Conservation (phyloP, 2,888 invertebrate species). For the Serripes groenlandicus region DNA sequence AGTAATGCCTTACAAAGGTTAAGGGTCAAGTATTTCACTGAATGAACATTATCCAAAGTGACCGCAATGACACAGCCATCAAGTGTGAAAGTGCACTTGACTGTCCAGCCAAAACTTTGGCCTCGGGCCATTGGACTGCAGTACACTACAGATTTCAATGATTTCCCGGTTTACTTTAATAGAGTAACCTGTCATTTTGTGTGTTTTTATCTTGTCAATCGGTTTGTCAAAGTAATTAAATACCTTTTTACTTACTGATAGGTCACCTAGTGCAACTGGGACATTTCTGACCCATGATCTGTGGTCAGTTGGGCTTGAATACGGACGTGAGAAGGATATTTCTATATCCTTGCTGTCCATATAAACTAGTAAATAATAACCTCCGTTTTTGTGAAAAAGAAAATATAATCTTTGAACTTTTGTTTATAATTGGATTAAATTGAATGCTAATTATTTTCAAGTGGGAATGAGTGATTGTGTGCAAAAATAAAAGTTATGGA, state of each 20-base stretch:
- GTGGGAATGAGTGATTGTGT: too few species aligned
- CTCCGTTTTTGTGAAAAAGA: too few species aligned
- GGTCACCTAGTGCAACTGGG: slow-evolving; percentile 28
- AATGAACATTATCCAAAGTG: too few species aligned
- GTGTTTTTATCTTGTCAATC: slow-evolving; percentile 17
- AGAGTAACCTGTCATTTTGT: not conserved
- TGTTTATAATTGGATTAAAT: too few species aligned
- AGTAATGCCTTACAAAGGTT: too few species aligned
- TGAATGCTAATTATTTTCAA: too few species aligned
- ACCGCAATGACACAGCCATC: not conserved
- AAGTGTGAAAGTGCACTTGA: not conserved
- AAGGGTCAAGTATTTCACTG: too few species aligned
- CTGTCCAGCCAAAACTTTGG: not conserved
- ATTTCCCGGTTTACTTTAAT: not conserved
- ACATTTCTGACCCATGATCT: slow-evolving; percentile 15
- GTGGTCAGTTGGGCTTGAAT: slow-evolving; percentile 10
- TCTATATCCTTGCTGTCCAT: slow-evolving; percentile 10
- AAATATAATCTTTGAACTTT: too few species aligned
- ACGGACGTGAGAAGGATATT: slow-evolving; percentile 8
- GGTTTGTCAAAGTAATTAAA: slow-evolving; percentile 15
- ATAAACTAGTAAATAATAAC: too few species aligned
- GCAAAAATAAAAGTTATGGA: too few species aligned
- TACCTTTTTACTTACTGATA: slow-evolving; percentile 7
- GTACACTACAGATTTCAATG: not conserved
- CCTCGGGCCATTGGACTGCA: not conserved